These are phyloP conservation scores for Actias luna DNA, from an alignment of 2,888 invertebrate species.

Conservation along the genomic window DNA sequence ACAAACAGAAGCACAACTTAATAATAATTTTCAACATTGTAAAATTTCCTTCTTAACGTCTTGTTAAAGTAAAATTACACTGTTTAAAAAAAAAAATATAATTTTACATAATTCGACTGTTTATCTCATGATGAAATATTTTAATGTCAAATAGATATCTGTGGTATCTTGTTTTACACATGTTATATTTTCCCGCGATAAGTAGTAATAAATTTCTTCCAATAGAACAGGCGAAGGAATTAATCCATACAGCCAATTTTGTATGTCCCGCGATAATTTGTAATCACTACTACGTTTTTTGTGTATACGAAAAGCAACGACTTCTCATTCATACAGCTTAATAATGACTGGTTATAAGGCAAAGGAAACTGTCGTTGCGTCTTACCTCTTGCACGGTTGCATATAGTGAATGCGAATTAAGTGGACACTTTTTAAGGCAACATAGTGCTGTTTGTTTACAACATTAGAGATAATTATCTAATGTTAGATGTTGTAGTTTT, in stretches of 20 bases:
- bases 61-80: neutral
- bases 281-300: neutral
- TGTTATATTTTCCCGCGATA: slow-evolving; percentile 9
- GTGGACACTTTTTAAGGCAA: neutral
- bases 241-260: no score
- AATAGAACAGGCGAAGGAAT: no score
- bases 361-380: neutral
- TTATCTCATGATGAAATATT: neutral
- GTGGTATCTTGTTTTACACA: neutral
- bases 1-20: slow-evolving; percentile 28
- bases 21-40: slow-evolving; percentile 30
- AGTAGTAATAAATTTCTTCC: no score
- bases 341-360: slow-evolving; percentile 4
- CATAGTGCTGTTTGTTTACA: neutral
- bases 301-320: neutral
- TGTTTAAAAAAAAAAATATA: neutral
- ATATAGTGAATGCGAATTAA: neutral
- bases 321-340: neutral
- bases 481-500: neutral
- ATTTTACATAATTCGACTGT: neutral
- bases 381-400: neutral
- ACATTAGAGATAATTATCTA: neutral
- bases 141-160: neutral
- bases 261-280: slow-evolving; percentile 12
- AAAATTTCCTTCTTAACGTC: neutral